Base-by-base conservation (phyloP, 2,888 invertebrate genomes). In the Gandaritis pyraliata region DNA sequence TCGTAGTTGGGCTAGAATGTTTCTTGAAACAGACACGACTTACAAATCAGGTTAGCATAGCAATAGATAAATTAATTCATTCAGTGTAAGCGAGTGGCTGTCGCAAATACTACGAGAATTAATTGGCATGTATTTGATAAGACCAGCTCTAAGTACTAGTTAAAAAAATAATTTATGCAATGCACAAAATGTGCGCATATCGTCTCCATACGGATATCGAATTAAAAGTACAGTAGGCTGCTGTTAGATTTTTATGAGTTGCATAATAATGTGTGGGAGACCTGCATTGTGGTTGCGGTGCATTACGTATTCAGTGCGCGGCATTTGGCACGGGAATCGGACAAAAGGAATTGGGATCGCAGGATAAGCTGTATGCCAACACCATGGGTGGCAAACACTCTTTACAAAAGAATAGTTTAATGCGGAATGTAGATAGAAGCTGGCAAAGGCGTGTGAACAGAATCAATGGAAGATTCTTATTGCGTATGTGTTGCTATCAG, bases 241-340 rank as follows among this genome's bases (percentile, higher is more conserved):
- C 82, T 77, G 81, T 85, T 82, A 82, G 72, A 78, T 80, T 79
- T 82, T 84, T 81, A 82, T 82, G 82, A 73, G 75, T 77, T 73
- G 86, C 81, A 86, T 87, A 77, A 79, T 76, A 80, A 86, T 79
- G 73, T 71, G 67, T 78, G 72, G 71, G 67, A 61, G 59, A 58
- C 62, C 65, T 75, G 74, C 71, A 73, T 61, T 74, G 73, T 76
- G 65, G 51, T 39, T 69, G 53, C 65, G 66, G 62, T 76, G 73
- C 77, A 85, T 86, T 88, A 81, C 59, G 86, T 87, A 90, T 88
- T 85, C 88, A 78, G 72, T 71, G 72, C 77, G 74, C 72, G 77
- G 77, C 82, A 78, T 84, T 87, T 87, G 87, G 84, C 86, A 86
- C 83, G 78, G 83, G 81, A 76, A 75, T 73, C 75, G 79, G 78